Evolutionary conservation across 2,797 vertebrate species (phyloP).

Genomic region (Gallinago solitaria): DNA sequence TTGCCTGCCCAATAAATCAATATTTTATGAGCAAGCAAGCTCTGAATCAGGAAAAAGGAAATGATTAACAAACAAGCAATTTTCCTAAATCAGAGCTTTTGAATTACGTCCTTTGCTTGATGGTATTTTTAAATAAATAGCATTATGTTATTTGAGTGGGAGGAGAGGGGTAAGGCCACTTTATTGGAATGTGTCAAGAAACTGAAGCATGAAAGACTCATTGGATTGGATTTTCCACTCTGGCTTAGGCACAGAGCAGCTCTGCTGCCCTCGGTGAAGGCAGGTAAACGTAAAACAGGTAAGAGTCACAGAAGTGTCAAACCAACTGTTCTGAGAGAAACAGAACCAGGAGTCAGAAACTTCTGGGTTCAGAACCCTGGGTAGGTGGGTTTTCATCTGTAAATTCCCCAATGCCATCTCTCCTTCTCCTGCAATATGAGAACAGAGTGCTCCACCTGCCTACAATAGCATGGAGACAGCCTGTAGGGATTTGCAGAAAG

Average conservation of each 20-base stretch:
- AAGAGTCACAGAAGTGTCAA: neutral
- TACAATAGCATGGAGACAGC: neutral
- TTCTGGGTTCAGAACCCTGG: neutral
- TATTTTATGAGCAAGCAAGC: constrained; percentile 48
- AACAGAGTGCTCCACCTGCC: neutral
- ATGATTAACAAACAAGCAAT: constrained; percentile 49
- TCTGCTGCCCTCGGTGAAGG: neutral
- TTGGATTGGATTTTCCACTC: neutral
- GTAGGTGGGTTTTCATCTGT: neutral
- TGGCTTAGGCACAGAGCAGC: neutral
- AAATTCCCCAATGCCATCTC: neutral
- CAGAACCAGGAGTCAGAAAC: neutral
- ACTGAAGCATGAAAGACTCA: neutral
- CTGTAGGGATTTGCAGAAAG: neutral
- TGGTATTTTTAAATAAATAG: constrained; percentile 47
- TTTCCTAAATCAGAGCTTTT: constrained; percentile 56
- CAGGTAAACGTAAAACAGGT: neutral
- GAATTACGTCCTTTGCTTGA: constrained; percentile 5
- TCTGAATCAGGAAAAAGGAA: constrained; percentile 51
- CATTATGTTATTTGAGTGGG: neutral
- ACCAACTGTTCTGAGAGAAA: neutral
- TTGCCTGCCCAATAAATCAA: constrained; percentile 41
- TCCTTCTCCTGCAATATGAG: neutral
- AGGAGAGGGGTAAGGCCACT: neutral
- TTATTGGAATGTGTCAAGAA: constrained; percentile 4